Percentiles rank a stretch among this genome's conserved stretches.
Conservation (phyloP, 2,888 invertebrate species). For the Drosophila merina region DNA sequence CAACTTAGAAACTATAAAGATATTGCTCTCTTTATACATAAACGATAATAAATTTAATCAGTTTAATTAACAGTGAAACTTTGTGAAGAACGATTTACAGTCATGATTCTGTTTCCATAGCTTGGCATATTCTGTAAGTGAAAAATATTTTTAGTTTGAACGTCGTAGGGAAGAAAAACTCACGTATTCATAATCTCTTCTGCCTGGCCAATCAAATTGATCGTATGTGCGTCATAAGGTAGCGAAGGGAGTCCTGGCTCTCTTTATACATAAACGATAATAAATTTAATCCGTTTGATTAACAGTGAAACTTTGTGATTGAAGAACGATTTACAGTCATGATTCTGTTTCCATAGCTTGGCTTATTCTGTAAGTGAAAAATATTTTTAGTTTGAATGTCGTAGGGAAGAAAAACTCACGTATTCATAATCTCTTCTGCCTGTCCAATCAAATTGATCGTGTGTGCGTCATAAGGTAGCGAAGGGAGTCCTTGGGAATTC, state of each 20-base stretch:
- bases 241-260: background rate
- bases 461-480: constrained; percentile 33
- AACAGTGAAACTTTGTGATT: background rate
- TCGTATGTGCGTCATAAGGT: constrained; percentile 40
- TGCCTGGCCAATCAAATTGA: constrained; percentile 40
- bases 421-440: constrained; percentile 33
- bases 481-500: background rate
- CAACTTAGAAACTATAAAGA: background rate
- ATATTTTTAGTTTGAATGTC: background rate
- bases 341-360: background rate
- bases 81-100: background rate
- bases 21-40: background rate
- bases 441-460: constrained; percentile 37
- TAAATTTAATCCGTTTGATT: background rate
- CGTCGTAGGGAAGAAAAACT: background rate
- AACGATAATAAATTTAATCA: background rate
- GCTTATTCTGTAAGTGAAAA: constrained; percentile 36
- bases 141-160: background rate
- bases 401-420: constrained; percentile 23
- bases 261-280: background rate
- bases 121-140: constrained; percentile 35
- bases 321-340: background rate
- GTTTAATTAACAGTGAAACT: background rate
- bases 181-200: constrained; percentile 36
- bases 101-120: background rate